These are phyloP conservation scores for Holotrichia oblita DNA, from an alignment of 1,140 invertebrate species.

Conservation along the genomic window DNA sequence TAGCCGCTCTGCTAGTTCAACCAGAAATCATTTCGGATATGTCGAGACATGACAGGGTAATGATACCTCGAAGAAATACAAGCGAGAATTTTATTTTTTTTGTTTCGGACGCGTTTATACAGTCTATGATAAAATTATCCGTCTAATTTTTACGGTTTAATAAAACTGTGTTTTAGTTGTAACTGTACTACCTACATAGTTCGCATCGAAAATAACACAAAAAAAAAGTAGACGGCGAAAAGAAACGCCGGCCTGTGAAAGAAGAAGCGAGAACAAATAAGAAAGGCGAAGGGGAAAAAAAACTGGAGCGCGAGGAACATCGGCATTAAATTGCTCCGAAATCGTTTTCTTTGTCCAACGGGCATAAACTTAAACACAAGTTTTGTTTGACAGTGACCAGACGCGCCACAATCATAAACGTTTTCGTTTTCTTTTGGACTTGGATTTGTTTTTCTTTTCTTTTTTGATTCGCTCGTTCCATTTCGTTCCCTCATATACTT, in stretches of 20 bases:
- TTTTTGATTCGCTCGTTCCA: neutral
- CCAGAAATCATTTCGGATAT: too few species aligned
- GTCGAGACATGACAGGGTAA: neutral
- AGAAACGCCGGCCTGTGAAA: neutral
- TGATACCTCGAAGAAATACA: neutral
- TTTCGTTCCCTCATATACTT: neutral
- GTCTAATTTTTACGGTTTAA: too few species aligned
- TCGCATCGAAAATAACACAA: too few species aligned
- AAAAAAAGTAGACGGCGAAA: too few species aligned
- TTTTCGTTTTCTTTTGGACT: constrained; percentile 4
- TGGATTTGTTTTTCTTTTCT: neutral
- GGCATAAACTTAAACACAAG: constrained; percentile 31
- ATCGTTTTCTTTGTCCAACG: constrained; percentile 34
- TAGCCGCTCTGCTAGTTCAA: too few species aligned
- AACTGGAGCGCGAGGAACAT: neutral
- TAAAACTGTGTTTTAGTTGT: too few species aligned
- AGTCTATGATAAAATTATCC: too few species aligned
- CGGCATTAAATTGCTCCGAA: constrained; percentile 24
- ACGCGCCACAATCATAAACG: constrained; percentile 22
- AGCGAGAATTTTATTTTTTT: neutral
- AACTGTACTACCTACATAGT: too few species aligned
- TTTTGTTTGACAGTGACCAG: constrained; percentile 34
- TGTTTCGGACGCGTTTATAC: too few species aligned
- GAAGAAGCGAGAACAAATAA: neutral
- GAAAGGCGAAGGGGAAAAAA: neutral